Conservation (phyloP, 2,113 vertebrate species). For the Lepisosteus osseus region DNA sequence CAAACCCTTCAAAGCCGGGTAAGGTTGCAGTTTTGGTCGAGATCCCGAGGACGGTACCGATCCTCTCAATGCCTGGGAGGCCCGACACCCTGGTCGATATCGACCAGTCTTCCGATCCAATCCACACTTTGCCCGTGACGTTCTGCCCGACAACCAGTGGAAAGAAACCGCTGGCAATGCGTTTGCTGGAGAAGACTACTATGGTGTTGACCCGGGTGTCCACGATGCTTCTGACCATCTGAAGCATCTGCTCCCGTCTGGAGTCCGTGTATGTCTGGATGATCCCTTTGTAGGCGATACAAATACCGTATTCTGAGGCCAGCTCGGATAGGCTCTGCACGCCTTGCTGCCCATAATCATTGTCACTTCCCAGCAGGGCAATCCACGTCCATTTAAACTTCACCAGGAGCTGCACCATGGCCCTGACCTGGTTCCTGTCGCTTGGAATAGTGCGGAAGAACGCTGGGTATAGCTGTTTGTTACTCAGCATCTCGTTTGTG, state of each 20-base stretch:
- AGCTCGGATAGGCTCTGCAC: slow-evolving; percentile 52
- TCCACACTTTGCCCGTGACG: slow-evolving; percentile 68
- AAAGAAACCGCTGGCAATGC: slow-evolving; percentile 57
- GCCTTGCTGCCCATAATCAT: slow-evolving; percentile 66
- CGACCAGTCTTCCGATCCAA: slow-evolving; percentile 77
- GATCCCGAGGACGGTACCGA: slow-evolving; percentile 73
- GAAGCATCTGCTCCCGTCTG: slow-evolving; percentile 41
- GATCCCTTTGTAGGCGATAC: slow-evolving; percentile 69
- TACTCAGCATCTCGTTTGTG: slow-evolving; percentile 61
- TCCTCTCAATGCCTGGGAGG: slow-evolving; percentile 49
- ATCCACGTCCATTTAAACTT: slow-evolving; percentile 76
- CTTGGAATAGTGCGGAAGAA: slow-evolving; percentile 73
- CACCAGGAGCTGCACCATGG: slow-evolving; percentile 63
- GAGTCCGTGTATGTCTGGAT: slow-evolving; percentile 46
- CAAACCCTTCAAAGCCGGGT: slow-evolving; percentile 57
- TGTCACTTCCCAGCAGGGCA: slow-evolving; percentile 65
- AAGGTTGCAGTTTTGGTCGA: slow-evolving; percentile 51
- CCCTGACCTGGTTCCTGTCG: slow-evolving; percentile 67
- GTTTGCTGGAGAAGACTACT: slow-evolving; percentile 67
- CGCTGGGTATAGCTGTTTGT: slow-evolving; percentile 60
- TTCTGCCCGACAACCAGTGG: slow-evolving; percentile 54
- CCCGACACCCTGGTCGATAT: slow-evolving; percentile 51
- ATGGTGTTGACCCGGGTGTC: slow-evolving; percentile 61
- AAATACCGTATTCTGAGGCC: slow-evolving; percentile 47
- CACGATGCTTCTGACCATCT: slow-evolving; percentile 51